Evolutionary conservation across 1,140 invertebrate genomes (phyloP).

Genomic region (Heliconius eleuchia): DNA sequence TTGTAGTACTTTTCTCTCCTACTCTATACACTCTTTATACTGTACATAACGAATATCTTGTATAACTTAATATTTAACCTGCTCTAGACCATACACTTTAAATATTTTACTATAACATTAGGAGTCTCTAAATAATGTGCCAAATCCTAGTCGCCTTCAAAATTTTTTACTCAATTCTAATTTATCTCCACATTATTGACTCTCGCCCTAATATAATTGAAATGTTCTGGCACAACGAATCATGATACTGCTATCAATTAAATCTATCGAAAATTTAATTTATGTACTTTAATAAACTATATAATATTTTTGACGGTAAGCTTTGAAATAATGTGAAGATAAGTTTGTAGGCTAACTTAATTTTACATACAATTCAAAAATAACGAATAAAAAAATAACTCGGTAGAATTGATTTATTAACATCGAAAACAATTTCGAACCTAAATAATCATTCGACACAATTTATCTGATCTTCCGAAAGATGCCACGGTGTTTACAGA

Average conservation of each 20-base stretch:
- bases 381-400: background rate
- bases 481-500: constrained; percentile 1
- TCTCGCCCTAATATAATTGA: constrained; percentile 11
- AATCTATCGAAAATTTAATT: constrained; percentile 31
- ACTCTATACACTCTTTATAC: constrained; percentile 31
- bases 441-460: background rate
- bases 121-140: constrained; percentile 38
- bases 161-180: background rate
- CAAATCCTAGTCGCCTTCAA: constrained; percentile 30
- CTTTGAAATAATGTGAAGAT: constrained; percentile 34
- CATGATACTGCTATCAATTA: constrained; percentile 29
- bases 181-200: constrained; percentile 29
- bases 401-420: background rate
- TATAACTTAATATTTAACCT: constrained; percentile 34
- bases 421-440: background rate
- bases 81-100: constrained; percentile 31
- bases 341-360: background rate
- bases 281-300: constrained; percentile 49
- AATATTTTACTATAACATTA: constrained; percentile 26
- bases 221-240: constrained; percentile 49
- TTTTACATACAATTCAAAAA: background rate
- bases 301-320: constrained; percentile 69
- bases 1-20: constrained; percentile 24
- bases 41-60: constrained; percentile 27
- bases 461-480: background rate